Evolutionary conservation across 1,140 invertebrate species (phyloP), one percentile per base, ranked within the genome.

Genomic region (Drosophila oshimai): DNA sequence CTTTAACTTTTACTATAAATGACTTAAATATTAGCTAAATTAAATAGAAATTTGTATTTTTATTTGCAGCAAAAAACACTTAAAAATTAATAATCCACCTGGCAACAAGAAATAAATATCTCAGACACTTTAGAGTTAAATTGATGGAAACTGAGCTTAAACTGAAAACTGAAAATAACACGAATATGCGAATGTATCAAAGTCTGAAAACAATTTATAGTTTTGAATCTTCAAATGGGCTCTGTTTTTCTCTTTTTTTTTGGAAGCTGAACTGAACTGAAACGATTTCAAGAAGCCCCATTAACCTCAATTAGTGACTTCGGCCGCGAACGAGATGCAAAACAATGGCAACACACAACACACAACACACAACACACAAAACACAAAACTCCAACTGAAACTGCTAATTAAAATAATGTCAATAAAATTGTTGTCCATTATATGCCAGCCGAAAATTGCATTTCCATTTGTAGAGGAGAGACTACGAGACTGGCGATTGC

Each of bases 351-450:
- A 36, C n/a, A 18, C 36, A 13, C 41, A n/a, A 33, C 24, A 47
- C n/a, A 13, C 5, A 3, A 55, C 36, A 28, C 36, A 12, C 6
- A n/a, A 15, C 31, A 15, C 22, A 10, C 6, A n/a, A n/a, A n/a
- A 37, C 22, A 13, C 10, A 26, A 26, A 58, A 26, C 39, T 34
- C n/a, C 37, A 68, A 51, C 62, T 49, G 31, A 49, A 74, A 80
- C 73, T 87, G 81, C 81, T 81, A 87, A 87, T 87, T 87, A 87
- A 87, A 87, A 87, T 87, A 87, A 87, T 87, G 81, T 88, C 81
- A 87, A 87, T 87, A 87, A 87, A 87, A 87, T 87, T 87, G 81
- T 87, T 86, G 81, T 87, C 83, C 81, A 87, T 87, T 87, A 87
- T 87, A 73, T 55, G 75, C 73, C 64, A 65, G 60, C 68, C 64